Percentiles rank a stretch among this genome's conserved stretches.
These are phyloP conservation scores for Siphamia tubifer DNA, from an alignment of 2,113 vertebrate species.

Conservation along the genomic window DNA sequence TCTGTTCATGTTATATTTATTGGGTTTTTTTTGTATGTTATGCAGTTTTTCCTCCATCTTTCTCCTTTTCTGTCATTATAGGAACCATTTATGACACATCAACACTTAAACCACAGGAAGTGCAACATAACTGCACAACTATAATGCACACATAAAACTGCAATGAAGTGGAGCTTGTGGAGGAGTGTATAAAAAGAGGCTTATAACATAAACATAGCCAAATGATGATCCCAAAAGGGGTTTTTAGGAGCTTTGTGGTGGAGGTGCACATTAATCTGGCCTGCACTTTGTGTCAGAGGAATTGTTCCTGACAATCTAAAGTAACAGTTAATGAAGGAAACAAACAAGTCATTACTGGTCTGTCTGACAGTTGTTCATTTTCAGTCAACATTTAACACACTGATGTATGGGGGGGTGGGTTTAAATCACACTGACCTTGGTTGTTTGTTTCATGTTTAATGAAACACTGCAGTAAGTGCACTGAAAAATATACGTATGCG, in stretches of 20 bases:
- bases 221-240: background rate
- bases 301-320: background rate
- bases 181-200: background rate
- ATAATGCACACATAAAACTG: background rate
- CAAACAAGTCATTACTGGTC: background rate
- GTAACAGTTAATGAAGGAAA: constrained; percentile 11
- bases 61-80: background rate
- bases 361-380: background rate
- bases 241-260: background rate
- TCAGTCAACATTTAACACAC: background rate
- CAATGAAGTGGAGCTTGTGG: background rate
- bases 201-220: background rate
- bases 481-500: background rate
- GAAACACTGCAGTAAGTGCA: background rate
- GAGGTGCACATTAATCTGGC: background rate
- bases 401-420: background rate
- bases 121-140: background rate
- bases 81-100: constrained; percentile 5
- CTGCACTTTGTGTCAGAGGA: background rate
- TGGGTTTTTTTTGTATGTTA: background rate
- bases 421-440: background rate
- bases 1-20: background rate
- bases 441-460: background rate
- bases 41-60: background rate
- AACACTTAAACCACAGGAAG: background rate